Percentiles rank a stretch among this genome's conserved stretches.
phyloP scores from a whole-genome alignment of 2,113 vertebrate genomes.

The Chlamydotis undulata region DNA sequence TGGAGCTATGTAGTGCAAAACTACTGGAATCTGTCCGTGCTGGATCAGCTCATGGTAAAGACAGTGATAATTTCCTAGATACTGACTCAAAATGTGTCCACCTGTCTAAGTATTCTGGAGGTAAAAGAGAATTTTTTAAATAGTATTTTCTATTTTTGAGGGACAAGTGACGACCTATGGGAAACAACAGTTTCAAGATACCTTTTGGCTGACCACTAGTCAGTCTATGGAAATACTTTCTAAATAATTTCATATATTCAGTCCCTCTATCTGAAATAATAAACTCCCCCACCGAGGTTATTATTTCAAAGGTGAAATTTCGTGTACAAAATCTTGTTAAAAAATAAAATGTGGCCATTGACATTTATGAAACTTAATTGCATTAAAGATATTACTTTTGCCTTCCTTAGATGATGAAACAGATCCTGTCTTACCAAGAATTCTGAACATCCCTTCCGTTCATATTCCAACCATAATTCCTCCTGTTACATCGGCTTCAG shows the following conservation, averaged over 20 bases:
- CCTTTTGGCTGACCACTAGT: not conserved
- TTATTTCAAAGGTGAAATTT: not conserved
- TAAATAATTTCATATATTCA: not conserved
- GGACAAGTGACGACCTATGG: not conserved
- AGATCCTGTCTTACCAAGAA: constrained; percentile 51
- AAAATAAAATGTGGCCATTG: not conserved
- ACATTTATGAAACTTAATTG: not conserved
- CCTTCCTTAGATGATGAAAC: constrained; percentile 55
- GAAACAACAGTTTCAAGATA: not conserved
- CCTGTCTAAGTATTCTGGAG: not conserved
- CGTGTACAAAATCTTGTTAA: not conserved
- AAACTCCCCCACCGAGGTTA: not conserved
- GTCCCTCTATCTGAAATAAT: not conserved
- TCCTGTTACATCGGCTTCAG: not conserved
- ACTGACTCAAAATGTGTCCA: not conserved
- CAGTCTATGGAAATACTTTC: not conserved
- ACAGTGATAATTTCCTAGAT: not conserved
- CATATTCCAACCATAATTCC: constrained; percentile 25
- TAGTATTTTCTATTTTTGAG: not conserved
- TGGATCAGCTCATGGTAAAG: not conserved
- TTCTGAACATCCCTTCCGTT: constrained; percentile 73
- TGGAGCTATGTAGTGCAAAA: not conserved
- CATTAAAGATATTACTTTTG: not conserved
- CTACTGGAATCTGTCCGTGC: not conserved
- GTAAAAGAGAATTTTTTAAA: not conserved